phyloP scores from a whole-genome alignment of 2,797 vertebrate species.

The Scarus forsteni region DNA sequence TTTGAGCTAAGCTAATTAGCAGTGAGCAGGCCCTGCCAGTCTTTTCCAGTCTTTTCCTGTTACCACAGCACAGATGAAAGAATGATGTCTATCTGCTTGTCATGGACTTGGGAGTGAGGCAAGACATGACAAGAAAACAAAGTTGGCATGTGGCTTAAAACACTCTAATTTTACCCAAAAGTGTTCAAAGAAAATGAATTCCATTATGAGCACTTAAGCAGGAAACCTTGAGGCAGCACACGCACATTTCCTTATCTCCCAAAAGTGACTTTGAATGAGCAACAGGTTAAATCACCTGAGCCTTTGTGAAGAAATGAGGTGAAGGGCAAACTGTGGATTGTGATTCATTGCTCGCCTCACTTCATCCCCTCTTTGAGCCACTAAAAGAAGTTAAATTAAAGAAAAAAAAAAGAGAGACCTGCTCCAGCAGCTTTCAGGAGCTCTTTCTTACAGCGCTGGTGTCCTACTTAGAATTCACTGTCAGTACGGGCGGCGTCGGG shows the following conservation, averaged over 20 bases:
- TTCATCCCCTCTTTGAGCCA: conserved; percentile 41
- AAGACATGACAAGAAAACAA: too few species aligned
- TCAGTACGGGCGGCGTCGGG: conserved; percentile 50
- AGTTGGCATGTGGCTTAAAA: too few species aligned
- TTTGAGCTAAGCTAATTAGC: too few species aligned
- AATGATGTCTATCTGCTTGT: too few species aligned
- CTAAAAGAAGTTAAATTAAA: conserved; percentile 39
- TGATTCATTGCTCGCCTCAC: conserved; percentile 65
- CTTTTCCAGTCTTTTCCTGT: too few species aligned
- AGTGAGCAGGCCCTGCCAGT: too few species aligned
- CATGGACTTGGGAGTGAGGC: too few species aligned
- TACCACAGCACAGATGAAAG: too few species aligned
- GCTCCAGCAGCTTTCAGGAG: conserved; percentile 39
- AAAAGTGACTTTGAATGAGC: conserved; percentile 19
- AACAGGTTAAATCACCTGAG: conserved; percentile 64
- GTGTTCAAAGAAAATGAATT: conserved; percentile 5
- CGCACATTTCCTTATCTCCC: not conserved
- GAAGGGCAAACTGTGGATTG: conserved; percentile 69
- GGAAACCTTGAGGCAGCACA: conserved; percentile 1
- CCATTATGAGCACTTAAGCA: not conserved
- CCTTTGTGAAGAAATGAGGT: conserved; percentile 58
- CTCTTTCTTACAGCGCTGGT: conserved; percentile 41
- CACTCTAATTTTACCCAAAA: too few species aligned
- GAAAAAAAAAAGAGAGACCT: conserved; percentile 9
- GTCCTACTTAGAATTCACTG: conserved; percentile 77